A percentile compares a stretch with the other conserved stretches of the same genome.
These are phyloP conservation scores for Alentia gelatinosa DNA, from an alignment of 2,888 invertebrate species.

Conservation along the genomic window DNA sequence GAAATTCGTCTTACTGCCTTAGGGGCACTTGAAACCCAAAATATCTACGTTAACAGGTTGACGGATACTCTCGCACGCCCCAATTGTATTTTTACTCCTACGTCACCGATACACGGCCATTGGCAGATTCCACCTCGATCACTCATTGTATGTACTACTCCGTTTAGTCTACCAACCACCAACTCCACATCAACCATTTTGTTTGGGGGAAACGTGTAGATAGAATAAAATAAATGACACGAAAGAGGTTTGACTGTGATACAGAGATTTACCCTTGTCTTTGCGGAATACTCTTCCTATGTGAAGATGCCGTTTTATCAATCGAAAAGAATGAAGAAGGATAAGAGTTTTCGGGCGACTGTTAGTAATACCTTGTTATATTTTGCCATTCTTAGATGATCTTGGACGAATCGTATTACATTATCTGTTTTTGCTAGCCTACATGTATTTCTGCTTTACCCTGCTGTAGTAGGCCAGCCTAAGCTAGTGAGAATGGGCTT, in stretches of 20 bases:
- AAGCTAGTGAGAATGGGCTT: conserved; percentile 8
- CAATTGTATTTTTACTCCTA: too few relatives aligned
- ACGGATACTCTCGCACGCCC: too few relatives aligned
- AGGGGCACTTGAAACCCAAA: too few relatives aligned
- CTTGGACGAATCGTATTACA: neutral
- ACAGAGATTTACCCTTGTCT: conserved; percentile 15
- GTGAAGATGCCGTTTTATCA: neutral
- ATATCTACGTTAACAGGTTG: too few relatives aligned
- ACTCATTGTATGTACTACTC: neutral
- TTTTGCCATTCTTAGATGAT: neutral
- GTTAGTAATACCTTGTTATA: neutral
- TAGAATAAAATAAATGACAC: neutral
- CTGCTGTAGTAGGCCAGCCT: conserved; percentile 14
- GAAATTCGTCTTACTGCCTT: too few relatives aligned
- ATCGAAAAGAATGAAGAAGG: neutral
- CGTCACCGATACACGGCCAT: neutral
- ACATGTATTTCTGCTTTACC: neutral
- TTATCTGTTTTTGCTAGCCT: conserved; percentile 18
- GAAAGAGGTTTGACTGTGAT: conserved; percentile 47
- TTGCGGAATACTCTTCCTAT: neutral
- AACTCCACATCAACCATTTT: neutral
- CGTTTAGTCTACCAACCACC: neutral
- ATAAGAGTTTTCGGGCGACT: neutral
- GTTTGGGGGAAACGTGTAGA: neutral
- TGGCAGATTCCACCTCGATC: neutral